Percentiles rank a stretch among this genome's conserved stretches.
phyloP scores from a whole-genome alignment of 2,888 invertebrate species.

The Ormyrus thymus region DNA sequence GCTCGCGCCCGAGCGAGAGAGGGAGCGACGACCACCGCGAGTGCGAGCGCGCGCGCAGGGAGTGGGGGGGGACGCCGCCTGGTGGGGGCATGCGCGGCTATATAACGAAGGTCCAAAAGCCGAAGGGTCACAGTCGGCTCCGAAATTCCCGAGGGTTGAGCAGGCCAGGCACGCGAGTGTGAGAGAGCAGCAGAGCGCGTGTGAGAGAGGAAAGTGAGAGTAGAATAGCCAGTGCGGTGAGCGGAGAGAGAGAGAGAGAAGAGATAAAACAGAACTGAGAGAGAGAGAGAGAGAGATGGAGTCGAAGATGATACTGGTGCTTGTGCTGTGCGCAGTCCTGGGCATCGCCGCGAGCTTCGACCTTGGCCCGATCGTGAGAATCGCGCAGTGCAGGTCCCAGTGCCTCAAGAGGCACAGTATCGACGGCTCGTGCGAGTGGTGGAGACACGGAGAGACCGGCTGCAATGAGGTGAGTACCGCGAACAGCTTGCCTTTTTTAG shows the following conservation, averaged over 20 bases:
- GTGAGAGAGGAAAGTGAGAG: slow-evolving; percentile 6
- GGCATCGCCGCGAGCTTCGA: slow-evolving; percentile 64
- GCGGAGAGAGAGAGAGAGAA: slow-evolving; percentile 8
- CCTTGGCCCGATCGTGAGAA: slow-evolving; percentile 69
- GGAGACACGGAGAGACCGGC: slow-evolving; percentile 64
- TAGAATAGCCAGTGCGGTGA: slow-evolving; percentile 27
- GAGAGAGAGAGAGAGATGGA: background rate
- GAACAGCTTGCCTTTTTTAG: too few species aligned
- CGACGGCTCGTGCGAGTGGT: slow-evolving; percentile 69
- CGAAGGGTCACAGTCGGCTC: slow-evolving; percentile 71
- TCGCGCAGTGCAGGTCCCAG: slow-evolving; percentile 72
- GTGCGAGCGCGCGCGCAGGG: slow-evolving; percentile 50
- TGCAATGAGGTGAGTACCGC: slow-evolving; percentile 67
- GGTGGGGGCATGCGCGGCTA: slow-evolving; percentile 67
- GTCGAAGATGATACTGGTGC: slow-evolving; percentile 61
- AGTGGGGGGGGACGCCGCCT: slow-evolving; percentile 47
- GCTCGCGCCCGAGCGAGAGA: background rate
- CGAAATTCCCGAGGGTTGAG: slow-evolving; percentile 63
- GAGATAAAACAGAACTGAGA: background rate
- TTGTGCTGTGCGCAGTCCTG: slow-evolving; percentile 60
- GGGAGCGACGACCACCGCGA: background rate
- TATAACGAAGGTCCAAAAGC: slow-evolving; percentile 68
- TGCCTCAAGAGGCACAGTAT: slow-evolving; percentile 67
- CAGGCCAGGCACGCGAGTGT: background rate
- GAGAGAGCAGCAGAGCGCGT: slow-evolving; percentile 2